phyloP scores from a whole-genome alignment of 2,113 vertebrate genomes.

The Pterocles orientalis region DNA sequence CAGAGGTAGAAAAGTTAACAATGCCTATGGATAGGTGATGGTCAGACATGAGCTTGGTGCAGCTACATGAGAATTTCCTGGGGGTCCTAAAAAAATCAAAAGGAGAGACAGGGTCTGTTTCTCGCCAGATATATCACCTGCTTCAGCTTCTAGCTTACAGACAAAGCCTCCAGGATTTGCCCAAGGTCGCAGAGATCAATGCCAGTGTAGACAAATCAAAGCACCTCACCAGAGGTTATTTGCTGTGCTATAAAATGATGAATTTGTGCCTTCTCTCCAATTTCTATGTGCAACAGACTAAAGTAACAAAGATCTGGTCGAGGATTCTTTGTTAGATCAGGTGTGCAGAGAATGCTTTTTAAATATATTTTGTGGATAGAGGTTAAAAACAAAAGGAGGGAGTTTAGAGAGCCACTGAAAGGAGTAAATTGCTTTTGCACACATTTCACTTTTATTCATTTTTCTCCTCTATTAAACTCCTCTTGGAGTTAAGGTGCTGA shows the following conservation, averaged over 20 bases:
- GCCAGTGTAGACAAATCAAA: background rate
- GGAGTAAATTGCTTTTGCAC: background rate
- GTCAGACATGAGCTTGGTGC: background rate
- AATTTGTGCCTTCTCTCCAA: background rate
- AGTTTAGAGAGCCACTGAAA: background rate
- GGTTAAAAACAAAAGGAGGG: background rate
- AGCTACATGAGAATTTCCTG: background rate
- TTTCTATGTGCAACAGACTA: background rate
- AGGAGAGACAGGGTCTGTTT: background rate
- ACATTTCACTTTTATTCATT: background rate
- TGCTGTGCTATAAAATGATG: background rate
- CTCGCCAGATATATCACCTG: background rate
- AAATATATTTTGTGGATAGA: background rate
- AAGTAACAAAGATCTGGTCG: background rate
- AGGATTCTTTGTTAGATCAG: background rate
- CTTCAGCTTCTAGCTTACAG: background rate
- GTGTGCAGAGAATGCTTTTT: background rate
- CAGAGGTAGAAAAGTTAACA: background rate
- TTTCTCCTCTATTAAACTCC: background rate
- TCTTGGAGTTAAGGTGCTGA: background rate
- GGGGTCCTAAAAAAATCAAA: background rate
- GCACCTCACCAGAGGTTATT: background rate
- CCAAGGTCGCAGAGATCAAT: background rate
- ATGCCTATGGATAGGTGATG: background rate
- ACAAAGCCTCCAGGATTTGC: background rate